Evolutionary conservation across 2,113 vertebrate species (phyloP).

Genomic region (Gasterosteus aculeatus): DNA sequence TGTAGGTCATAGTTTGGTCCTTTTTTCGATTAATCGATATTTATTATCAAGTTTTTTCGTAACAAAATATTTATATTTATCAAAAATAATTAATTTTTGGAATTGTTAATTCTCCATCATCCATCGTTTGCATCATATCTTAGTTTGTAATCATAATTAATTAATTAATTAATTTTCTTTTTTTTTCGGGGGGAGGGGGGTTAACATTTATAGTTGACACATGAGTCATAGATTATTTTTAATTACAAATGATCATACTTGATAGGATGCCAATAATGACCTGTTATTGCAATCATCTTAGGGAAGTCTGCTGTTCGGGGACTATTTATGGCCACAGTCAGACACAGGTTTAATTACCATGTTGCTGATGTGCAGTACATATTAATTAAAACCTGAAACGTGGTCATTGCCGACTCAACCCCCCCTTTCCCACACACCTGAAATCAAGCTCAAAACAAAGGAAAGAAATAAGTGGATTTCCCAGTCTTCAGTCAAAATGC

Average conservation of each 20-base stretch:
- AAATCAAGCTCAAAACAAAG: conserved; percentile 23
- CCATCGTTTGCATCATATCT: background rate
- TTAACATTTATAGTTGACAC: background rate
- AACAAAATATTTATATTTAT: background rate
- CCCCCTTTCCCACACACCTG: background rate
- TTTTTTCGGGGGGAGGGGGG: no score
- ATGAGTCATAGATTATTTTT: background rate
- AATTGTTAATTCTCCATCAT: background rate
- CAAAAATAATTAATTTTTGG: background rate
- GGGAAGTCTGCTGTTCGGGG: background rate
- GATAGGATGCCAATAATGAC: background rate
- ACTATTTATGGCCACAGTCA: conserved; percentile 1
- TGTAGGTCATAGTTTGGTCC: no score
- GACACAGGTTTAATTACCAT: conserved; percentile 9
- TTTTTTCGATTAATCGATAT: background rate
- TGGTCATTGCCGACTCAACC: conserved; percentile 43
- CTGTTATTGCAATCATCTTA: background rate
- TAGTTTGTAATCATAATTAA: background rate
- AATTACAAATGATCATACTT: background rate
- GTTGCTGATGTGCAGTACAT: conserved; percentile 6
- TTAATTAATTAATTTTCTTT: background rate
- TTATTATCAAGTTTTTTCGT: background rate
- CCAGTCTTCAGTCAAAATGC: background rate
- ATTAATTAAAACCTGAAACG: conserved; percentile 9
- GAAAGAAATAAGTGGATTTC: background rate